Base-by-base conservation (phyloP, 2,888 invertebrate species). In the Auanema freiburgensis region DNA sequence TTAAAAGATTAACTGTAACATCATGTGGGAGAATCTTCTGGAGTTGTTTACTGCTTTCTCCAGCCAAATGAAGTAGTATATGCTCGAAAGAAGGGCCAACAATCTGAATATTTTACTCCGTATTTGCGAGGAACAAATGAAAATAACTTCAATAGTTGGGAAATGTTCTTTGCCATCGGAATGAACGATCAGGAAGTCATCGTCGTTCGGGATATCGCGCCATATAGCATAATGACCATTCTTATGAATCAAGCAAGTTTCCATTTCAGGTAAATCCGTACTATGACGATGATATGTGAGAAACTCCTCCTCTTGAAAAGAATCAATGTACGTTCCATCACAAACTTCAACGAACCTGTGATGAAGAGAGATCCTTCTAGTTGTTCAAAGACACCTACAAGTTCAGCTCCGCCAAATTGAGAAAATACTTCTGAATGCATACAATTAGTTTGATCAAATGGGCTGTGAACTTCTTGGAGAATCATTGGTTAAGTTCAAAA, bases 181-280 rank as follows among this genome's bases (percentile, higher is more conserved):
- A 0, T 90, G 93, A 49, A 95, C 86, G 84, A 93, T 90, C 6
- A 88, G 88, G 41, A 92, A 91, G 44, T 88, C 85, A 62, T 90
- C 89, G 40, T 88, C 87, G 0, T 91, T 91, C 66, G 89, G 88
- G 86, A 95, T 94, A 64, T 64, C 64, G 51, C 65, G 72, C 79
- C 79, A 79, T 49, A 74, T 66, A 18, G 71, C 66, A 59, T 72
- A 79, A 49, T 71, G 67, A 1, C 79, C 79, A 3, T 49, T 23
- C 2, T 60, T 40, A 16, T 61, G 62, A 12, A 53, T 63, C 16
- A 86, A 70, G 16, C 86, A 83, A 25, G 87, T 86, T 86, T 92
- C 91, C 85, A 94, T 91, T 85, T 96, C 95, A 11, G 96, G 95
- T 11, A 93, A 92, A 87, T 97, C 96, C 85, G 90, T 92, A 84